Percentiles rank a stretch among this genome's conserved stretches.
Conservation (phyloP, 2,113 vertebrate species). For the Mormyrus lacerda region DNA sequence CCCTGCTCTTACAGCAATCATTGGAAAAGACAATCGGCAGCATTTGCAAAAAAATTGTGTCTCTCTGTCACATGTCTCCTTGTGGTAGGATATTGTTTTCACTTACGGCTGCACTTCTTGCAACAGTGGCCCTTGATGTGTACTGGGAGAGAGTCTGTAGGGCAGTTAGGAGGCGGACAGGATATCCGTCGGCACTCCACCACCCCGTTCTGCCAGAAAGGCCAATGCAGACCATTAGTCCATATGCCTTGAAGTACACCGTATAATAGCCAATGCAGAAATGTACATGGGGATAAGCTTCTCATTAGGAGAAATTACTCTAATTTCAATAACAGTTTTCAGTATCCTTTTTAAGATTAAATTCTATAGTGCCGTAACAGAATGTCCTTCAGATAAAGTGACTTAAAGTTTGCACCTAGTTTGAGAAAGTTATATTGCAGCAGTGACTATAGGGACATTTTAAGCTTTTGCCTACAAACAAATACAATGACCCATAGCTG, state of each 20-base stretch:
- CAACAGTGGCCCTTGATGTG: constrained; percentile 77
- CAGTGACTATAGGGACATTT: not conserved
- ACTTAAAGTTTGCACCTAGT: not conserved
- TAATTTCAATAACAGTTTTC: not conserved
- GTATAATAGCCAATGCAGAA: not conserved
- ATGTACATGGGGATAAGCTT: not conserved
- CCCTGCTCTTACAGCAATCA: not conserved
- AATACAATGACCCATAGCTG: not conserved
- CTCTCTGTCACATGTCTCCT: not conserved
- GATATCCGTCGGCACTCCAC: constrained; percentile 84
- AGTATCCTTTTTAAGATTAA: not conserved
- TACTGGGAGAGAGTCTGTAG: constrained; percentile 73
- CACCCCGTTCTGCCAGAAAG: constrained; percentile 65
- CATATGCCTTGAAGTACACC: not conserved
- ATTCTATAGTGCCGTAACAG: not conserved
- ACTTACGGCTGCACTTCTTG: constrained; percentile 86
- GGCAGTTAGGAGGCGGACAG: constrained; percentile 76
- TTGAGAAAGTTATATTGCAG: not conserved
- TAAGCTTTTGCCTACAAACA: not conserved
- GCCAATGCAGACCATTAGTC: not conserved
- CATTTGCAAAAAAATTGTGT: not conserved
- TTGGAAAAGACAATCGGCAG: not conserved
- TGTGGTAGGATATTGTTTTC: not conserved
- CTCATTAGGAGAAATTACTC: not conserved
- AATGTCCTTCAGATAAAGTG: not conserved